Evolutionary conservation across 2,113 vertebrate genomes (phyloP), one percentile per base, ranked within the genome.

Genomic region (Callospermophilus lateralis): DNA sequence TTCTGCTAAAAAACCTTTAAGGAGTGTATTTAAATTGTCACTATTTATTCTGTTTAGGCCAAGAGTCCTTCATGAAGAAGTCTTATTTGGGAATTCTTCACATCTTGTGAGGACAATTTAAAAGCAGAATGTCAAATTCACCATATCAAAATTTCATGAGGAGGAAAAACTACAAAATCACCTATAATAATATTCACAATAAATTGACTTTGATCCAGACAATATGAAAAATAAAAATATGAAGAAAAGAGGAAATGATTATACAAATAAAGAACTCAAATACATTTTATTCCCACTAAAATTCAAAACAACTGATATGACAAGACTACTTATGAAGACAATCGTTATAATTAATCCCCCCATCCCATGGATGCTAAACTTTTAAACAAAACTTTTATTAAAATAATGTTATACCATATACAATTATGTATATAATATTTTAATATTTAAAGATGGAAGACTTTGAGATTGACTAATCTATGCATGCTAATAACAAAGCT

Each of bases 21-120:
- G 53, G 22, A 83, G 2, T 78, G 22, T 92, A 84, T 93, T 96
- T 92, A 96, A 90, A 83, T 95, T 96, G 90, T 80, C 58, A 1
- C 93, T 79, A 97, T 92, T 96, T 89, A 96, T 95, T 96, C 70
- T 42, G 84, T 37, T 86, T 90, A 92, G 76, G 78, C 73, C 88
- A 89, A 91, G 61, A 95, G 30, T 78, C 72, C 93, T 96, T 80
- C 53, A 94, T 93, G 79, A 90, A 92, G 91, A 93, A 96, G 34
- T 65, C 63, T 93, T 94, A 94, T 83, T 93, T 94, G 85, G 65
- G 42, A 96, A 97, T 93, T 93, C 72, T 81, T 96, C 84, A 86
- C 53, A 83, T 86, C 86, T 89, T 83, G 8, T 78, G 39, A 97
- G 78, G 90, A 86, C 84, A 93, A 91, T 90, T 95, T 88, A 95